Conservation (phyloP, 1,140 invertebrate species). For the Zaprionus lachaisei region DNA sequence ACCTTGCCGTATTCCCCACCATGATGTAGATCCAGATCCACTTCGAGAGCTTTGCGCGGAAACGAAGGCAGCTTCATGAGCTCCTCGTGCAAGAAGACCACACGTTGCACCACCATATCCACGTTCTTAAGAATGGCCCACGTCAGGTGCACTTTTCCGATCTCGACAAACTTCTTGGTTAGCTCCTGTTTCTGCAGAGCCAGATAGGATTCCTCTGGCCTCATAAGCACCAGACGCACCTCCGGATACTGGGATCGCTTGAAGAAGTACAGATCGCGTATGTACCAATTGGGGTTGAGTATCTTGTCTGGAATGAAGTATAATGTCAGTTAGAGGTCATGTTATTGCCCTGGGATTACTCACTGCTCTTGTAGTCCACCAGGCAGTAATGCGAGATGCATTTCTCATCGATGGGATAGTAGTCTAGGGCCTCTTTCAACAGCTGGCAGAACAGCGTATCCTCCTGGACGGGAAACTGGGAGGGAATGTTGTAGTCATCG, state of each 20-base stretch:
- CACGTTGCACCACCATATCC: conserved; percentile 96
- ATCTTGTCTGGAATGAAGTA: conserved; percentile 60
- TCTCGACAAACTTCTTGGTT: conserved; percentile 97
- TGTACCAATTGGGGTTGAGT: conserved; percentile 94
- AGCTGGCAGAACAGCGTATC: conserved; percentile 99
- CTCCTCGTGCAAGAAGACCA: conserved; percentile 99
- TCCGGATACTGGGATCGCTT: conserved; percentile 99
- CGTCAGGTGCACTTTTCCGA: conserved; percentile 95
- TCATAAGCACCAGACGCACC: conserved; percentile 96
- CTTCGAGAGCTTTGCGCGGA: conserved; percentile 98
- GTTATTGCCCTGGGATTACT: conserved; percentile 82
- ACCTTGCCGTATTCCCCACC: conserved; percentile 96
- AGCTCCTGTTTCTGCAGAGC: conserved; percentile 97
- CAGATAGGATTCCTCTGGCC: conserved; percentile 95
- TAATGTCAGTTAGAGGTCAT: background rate
- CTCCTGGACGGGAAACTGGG: conserved; percentile 99
- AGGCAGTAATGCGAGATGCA: conserved; percentile 96
- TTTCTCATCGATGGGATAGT: conserved; percentile 97
- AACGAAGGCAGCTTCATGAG: conserved; percentile 99
- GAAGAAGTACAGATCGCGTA: conserved; percentile 99
- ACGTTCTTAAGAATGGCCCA: conserved; percentile 96
- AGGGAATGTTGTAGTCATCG: conserved; percentile 97
- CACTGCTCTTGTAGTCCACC: conserved; percentile 99
- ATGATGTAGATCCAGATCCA: conserved; percentile 97
- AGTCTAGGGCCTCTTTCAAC: conserved; percentile 97